Percentiles rank a stretch among this genome's conserved stretches.
Evolutionary conservation across 2,797 vertebrate species (phyloP).

Genomic region (Antennarius maculatus): DNA sequence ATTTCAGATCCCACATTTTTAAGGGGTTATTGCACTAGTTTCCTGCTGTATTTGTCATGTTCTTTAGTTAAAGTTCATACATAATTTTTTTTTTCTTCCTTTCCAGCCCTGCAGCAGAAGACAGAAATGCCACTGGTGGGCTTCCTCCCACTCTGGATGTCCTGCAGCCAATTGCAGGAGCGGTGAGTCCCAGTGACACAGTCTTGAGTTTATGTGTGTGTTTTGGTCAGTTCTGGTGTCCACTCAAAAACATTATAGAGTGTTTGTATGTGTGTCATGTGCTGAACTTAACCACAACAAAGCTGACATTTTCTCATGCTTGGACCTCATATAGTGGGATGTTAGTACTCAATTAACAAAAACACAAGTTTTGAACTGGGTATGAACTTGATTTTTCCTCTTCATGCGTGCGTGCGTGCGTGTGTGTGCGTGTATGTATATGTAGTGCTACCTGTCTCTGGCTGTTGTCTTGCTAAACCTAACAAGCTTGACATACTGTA

Average conservation of each 20-base stretch:
- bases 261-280: neutral
- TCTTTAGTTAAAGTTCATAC: neutral
- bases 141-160: conserved; percentile 86
- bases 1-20: neutral
- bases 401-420: too few relatives aligned
- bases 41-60: too few relatives aligned
- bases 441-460: neutral
- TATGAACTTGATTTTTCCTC: too few relatives aligned
- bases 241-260: neutral
- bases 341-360: neutral
- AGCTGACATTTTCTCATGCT: neutral
- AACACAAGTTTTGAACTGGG: too few relatives aligned
- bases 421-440: too few relatives aligned
- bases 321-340: conserved; percentile 1
- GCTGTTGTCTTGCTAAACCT: conserved; percentile 1
- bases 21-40: neutral
- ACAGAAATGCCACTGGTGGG: conserved; percentile 76
- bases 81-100: neutral
- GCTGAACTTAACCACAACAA: neutral
- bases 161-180: conserved; percentile 85
- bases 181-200: conserved; percentile 84
- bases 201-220: neutral
- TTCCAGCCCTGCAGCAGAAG: conserved; percentile 77
- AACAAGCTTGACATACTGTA: conserved; percentile 10
- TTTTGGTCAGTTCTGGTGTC: neutral